Evolutionary conservation across 2,888 invertebrate species (phyloP), one percentile per base, ranked within the genome.

Genomic region (Linnaemya vulpina): DNA sequence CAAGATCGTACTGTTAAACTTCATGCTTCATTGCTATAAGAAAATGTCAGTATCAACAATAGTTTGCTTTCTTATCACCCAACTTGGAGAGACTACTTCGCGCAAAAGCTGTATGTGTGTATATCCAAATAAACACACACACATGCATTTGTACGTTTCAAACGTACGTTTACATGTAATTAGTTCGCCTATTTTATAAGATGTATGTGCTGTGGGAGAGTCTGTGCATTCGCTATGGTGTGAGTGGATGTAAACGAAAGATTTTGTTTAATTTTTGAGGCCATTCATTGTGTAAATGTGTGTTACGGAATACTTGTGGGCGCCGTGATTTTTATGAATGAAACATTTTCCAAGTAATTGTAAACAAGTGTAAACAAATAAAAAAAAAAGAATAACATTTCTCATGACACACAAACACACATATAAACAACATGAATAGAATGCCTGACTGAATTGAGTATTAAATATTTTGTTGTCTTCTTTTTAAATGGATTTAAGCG

Each of bases 311-410:
- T 46, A 58, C 25, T 63, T 83, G 84, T 82, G 78, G 85, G 85
- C 82, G 82, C 82, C 70, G 70, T 82, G 78, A 85, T 82, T 85
- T 84, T 85, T 85, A 85, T 85, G 85, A 85, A 85, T 85, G 85
- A 85, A 82, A 67, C 38, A n/a, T 60, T 71, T 84, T 73, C 22
- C 77, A 78, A 85, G 74, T 82, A 78, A 67, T 70, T 78, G 55
- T 71, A 76, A 76, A 65, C 82, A 76, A 82, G 58, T 80, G 73
- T 80, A 80, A 80, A 9, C n/a, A 43, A 80, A 74, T 20, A 53
- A 46, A 53, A 71, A 20, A 43, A 58, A 60, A 67, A 65, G 65
- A 58, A 49, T 22, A 55, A 73, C 1, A 1, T 40, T 83, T 73
- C 67, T 62, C 73, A 77, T 77, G 74, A 43, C 53, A 78, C 35